Base-by-base conservation (phyloP, 2,888 invertebrate genomes). In the Limnephilus marmoratus region DNA sequence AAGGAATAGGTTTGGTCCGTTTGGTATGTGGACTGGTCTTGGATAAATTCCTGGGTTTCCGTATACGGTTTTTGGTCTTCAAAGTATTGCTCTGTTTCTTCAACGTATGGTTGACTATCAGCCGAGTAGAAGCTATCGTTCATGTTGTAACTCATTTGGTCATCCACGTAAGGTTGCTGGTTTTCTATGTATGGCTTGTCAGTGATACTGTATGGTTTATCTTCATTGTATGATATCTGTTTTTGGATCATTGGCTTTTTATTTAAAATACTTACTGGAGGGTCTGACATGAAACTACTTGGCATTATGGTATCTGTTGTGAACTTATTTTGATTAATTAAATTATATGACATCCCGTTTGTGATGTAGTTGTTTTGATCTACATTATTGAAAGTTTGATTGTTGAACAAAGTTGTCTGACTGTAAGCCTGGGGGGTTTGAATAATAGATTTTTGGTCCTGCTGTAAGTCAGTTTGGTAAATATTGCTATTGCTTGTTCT, bases 1-100 rank as follows among this genome's bases (percentile, higher is more conserved):
- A 91, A 81, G 92, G 80, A 86, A 68, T 94, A 94, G 82, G 92
- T 93, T 90, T 88, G 93, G 94, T 94, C 92, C 93, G 94, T 92
- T 93, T 94, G 90, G 94, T 91, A 94, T 24, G 85, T 90, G 34
- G 91, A 89, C 89, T 92, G 93, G 91, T 92, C 93, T 90, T 93
- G 92, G 86, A 83, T 92, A 90, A 91, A 49, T 87, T 93, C 92
- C 93, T 94, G 68, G 92, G 93, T 85, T 18, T 93, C 90, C 49
- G 24, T 81, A 41, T 94, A 95, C 15, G 94, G 94, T 87, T 95
- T 95, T 31, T 95, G 94, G 49, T 95, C 95, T 80, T 95, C 95
- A 91, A 94, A 95, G 93, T 95, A 96, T 90, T 95, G 95, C 34
- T 95, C 95, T 49, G 94, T 95, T 7, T 95, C 95, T 24, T 96